These are phyloP conservation scores for Digitonthophagus gazella DNA, from an alignment of 2,888 invertebrate genomes.

Conservation along the genomic window DNA sequence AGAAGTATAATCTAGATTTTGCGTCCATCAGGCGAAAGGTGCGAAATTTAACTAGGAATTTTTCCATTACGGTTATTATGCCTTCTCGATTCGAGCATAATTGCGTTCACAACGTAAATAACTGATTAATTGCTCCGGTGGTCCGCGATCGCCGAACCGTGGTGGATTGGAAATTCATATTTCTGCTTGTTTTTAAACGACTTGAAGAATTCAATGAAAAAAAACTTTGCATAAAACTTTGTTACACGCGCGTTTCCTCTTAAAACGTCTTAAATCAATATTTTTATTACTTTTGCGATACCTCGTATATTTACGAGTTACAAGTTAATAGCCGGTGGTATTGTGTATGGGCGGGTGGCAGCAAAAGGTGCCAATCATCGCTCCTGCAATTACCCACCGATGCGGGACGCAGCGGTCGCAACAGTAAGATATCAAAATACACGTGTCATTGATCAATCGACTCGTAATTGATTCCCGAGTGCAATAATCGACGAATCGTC, in stretches of 20 bases:
- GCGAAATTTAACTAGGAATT: no score
- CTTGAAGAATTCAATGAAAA: neutral
- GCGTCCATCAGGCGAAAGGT: neutral
- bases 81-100: neutral
- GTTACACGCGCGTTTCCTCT: neutral
- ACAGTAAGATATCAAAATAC: neutral
- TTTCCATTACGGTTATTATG: neutral
- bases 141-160: neutral
- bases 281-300: neutral
- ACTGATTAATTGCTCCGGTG: neutral
- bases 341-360: neutral
- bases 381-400: neutral
- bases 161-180: neutral
- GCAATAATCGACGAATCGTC: neutral
- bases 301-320: no score
- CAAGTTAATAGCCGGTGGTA: neutral
- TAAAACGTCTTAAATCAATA: neutral
- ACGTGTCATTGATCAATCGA: neutral
- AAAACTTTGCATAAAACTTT: neutral
- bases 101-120: neutral
- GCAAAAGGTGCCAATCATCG: neutral
- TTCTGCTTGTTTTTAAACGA: neutral
- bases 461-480: neutral
- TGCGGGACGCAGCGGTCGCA: neutral
- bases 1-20: neutral